Base-by-base conservation (phyloP, 2,888 invertebrate species). In the Argyresthia albistria region DNA sequence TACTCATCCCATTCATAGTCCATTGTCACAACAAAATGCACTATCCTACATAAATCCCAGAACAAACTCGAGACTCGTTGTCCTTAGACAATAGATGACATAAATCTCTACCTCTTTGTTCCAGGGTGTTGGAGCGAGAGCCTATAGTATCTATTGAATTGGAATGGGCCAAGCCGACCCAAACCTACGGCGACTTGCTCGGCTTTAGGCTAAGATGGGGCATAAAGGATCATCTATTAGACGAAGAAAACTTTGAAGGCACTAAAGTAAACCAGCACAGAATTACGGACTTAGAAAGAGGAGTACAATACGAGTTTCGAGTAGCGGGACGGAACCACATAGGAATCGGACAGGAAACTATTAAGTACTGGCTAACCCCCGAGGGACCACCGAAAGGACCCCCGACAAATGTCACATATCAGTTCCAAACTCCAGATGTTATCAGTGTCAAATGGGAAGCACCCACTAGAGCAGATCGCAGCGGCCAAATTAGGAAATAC, bases 271-370 rank as follows among this genome's bases (percentile, higher is more conserved):
- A 89, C 48, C 91, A 90, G 6, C 93, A 93, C 67, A 92, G 91
- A 63, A 92, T 96, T 56, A 91, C 90, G 60, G 93, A 95, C 70
- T 84, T 96, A 50, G 98, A 97, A 78, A 91, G 95, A 58, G 98
- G 98, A 0, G 95, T 97, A 0, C 94, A 95, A 63, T 99, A 99
- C 80, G 98, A 99, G 80, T 98, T 99, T 75, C 90, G 97, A 58
- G 93, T 99, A n/a, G 94, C 97, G 10, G 99, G 98, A 7, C 94
- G 93, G 75, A 99, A 99, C 80, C 92, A 94, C 61, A 95, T 98
- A 52, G 99, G 98, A 53, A 93, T 93, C 65, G 98, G 99, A 8
- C 97, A 98, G 76, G 97, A 99, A 73, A 94, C 95, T 0, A 94
- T 98, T 1, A 95, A 95, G 70, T 94, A 93, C 65, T 93, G 97